Evolutionary conservation across 2,113 vertebrate species (phyloP).

Genomic region (Hippocampus barbouri): DNA sequence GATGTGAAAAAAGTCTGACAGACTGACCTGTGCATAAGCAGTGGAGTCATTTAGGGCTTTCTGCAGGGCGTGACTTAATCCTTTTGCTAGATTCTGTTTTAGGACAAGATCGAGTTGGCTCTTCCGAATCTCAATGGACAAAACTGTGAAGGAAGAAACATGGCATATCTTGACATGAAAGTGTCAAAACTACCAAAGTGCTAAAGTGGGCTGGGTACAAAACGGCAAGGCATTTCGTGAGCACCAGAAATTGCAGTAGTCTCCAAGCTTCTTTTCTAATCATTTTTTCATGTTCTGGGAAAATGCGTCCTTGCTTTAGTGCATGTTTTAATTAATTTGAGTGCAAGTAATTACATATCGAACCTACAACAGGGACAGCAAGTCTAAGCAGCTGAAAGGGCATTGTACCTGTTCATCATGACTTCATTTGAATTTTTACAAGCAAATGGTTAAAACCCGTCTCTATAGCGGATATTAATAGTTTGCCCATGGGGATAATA

Average conservation of each 20-base stretch:
- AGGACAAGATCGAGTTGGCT: constrained; percentile 74
- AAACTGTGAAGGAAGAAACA: constrained; percentile 68
- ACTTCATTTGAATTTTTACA: constrained; percentile 7
- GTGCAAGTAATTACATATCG: constrained; percentile 32
- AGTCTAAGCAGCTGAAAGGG: constrained; percentile 10
- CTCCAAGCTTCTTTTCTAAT: constrained; percentile 8
- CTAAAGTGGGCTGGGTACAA: not conserved
- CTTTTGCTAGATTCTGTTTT: constrained; percentile 81
- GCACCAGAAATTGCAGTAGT: not conserved
- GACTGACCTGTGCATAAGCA: constrained; percentile 77
- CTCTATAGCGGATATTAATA: not conserved
- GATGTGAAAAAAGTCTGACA: not conserved
- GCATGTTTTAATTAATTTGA: constrained; percentile 33
- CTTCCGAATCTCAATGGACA: constrained; percentile 82
- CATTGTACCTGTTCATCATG: constrained; percentile 16
- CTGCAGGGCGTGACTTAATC: constrained; percentile 83
- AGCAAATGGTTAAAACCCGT: not conserved
- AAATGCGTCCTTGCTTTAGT: constrained; percentile 18
- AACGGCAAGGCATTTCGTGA: not conserved
- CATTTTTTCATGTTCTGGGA: constrained; percentile 11
- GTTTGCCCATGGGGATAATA: not conserved
- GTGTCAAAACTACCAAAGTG: not conserved
- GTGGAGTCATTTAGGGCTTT: constrained; percentile 82
- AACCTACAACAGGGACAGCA: constrained; percentile 9
- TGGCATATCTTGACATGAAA: not conserved